Evolutionary conservation across 1,140 invertebrate genomes (phyloP).

Genomic region (Drosophila quadrilineata): DNA sequence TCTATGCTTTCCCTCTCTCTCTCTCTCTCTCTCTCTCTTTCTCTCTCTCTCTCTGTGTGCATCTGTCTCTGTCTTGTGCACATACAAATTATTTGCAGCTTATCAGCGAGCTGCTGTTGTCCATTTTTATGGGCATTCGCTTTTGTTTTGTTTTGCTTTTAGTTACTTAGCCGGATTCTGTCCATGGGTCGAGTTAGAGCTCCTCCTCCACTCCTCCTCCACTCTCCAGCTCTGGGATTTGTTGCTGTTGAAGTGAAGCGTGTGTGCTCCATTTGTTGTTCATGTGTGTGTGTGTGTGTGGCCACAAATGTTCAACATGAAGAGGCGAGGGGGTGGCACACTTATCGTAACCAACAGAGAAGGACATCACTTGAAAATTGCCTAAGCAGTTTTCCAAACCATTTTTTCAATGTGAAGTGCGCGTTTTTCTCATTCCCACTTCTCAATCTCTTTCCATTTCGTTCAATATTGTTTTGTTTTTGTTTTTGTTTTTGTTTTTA

Average conservation of each 20-base stretch:
- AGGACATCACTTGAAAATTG: constrained; percentile 79
- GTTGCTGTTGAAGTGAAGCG: constrained; percentile 43
- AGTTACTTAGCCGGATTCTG: constrained; percentile 55
- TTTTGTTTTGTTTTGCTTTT: constrained; percentile 73
- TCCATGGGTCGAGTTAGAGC: neutral
- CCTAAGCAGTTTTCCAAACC: constrained; percentile 66
- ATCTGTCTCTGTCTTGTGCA: constrained; percentile 10
- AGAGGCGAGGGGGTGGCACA: constrained; percentile 8
- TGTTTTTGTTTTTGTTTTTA: constrained; percentile 47
- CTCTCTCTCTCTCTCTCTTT: neutral
- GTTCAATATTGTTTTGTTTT: too few relatives aligned
- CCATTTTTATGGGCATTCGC: constrained; percentile 74
- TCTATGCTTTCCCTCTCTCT: constrained; percentile 3
- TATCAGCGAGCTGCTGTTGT: constrained; percentile 74
- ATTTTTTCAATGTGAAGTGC: constrained; percentile 26
- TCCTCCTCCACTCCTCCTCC: neutral
- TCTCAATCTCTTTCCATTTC: too few relatives aligned
- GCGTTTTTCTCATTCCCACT: too few relatives aligned
- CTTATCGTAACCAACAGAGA: constrained; percentile 50
- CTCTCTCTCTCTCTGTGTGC: constrained; percentile 2
- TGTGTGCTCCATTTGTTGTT: constrained; percentile 27
- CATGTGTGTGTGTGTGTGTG: constrained; percentile 22
- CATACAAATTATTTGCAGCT: constrained; percentile 77
- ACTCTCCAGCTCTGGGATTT: constrained; percentile 7
- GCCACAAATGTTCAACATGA: constrained; percentile 45